Evolutionary conservation across 2,888 invertebrate genomes (phyloP).

Genomic region (Brachylomia viminalis): DNA sequence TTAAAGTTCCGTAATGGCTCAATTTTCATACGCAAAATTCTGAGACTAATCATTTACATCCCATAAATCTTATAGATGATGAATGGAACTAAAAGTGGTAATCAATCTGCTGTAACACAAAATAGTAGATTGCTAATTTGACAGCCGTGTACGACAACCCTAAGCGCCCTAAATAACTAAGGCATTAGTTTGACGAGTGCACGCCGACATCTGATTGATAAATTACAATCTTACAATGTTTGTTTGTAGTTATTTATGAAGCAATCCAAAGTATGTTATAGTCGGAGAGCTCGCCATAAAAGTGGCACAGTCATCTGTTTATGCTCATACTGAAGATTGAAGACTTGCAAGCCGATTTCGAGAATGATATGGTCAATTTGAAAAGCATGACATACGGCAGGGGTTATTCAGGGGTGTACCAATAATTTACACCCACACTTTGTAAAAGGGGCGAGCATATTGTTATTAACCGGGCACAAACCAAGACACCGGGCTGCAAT

Average conservation of each 20-base stretch:
- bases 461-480: too few relatives aligned
- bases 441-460: too few relatives aligned
- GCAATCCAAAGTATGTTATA: slow-evolving; percentile 18
- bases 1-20: too few relatives aligned
- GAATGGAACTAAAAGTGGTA: too few relatives aligned
- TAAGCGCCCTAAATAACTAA: slow-evolving; percentile 56
- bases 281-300: slow-evolving; percentile 9
- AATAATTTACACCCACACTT: too few relatives aligned
- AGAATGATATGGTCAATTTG: neutral
- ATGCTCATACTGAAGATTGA: neutral
- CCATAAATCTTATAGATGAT: too few relatives aligned
- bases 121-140: neutral
- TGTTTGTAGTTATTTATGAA: slow-evolving; percentile 19
- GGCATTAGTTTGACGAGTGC: slow-evolving; percentile 58
- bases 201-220: slow-evolving; percentile 55
- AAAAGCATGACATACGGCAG: too few relatives aligned
- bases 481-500: too few relatives aligned
- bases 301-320: neutral
- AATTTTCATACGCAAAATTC: too few relatives aligned
- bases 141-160: slow-evolving; percentile 11
- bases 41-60: too few relatives aligned
- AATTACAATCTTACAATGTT: slow-evolving; percentile 46
- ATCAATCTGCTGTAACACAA: too few relatives aligned
- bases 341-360: neutral
- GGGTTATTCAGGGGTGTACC: too few relatives aligned